Evolutionary conservation across 2,113 vertebrate species (phyloP), one percentile per base, ranked within the genome.

Genomic region (Passer montanus): DNA sequence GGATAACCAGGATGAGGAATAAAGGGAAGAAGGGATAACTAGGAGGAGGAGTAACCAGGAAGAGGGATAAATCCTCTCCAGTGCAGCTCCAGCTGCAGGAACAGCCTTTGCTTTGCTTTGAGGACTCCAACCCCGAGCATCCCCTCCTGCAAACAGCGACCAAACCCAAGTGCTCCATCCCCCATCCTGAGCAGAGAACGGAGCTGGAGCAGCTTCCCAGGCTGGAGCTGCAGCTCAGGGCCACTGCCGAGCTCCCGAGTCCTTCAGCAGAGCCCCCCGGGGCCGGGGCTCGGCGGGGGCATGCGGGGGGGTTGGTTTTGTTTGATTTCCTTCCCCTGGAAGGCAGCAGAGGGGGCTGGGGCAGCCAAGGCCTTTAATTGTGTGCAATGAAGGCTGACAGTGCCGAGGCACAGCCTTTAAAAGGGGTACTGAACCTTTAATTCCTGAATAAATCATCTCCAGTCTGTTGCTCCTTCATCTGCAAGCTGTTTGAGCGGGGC

Each of bases 401-500:
- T 15, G 94, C 20, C 33, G 69, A 78, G 88, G 92, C 13, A 2
- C 75, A 59, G 95, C 93, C 95, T 95, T 96, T 89, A 92, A 93
- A 77, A 62, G 94, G 95, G 70, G 93, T 85, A 91, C 91, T 91
- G 96, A 95, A 92, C 94, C 96, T 96, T 96, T 92, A n/a, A 96
- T 95, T 97, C 96, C 94, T 94, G 95, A 93, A 97, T 97, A 97
- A 95, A 97, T 97, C 96, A 93, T 96, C 96, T 95, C 92, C 96
- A 95, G 91, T 93, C 96, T 79, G 96, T 30, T 97, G 96, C 96
- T 85, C 95, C 97, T 89, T 97, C 97, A 96, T 96, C 97, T 95
- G 94, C 97, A 96, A 97, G 97, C 96, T 97, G 97, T 96, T 74
- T 72, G 91, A 78, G 94, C 22, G 27, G 76, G 92, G n/a, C 20